Evolutionary conservation across 1,140 invertebrate genomes (phyloP), one percentile per base, ranked within the genome.

Genomic region (Heliconius nattereri): DNA sequence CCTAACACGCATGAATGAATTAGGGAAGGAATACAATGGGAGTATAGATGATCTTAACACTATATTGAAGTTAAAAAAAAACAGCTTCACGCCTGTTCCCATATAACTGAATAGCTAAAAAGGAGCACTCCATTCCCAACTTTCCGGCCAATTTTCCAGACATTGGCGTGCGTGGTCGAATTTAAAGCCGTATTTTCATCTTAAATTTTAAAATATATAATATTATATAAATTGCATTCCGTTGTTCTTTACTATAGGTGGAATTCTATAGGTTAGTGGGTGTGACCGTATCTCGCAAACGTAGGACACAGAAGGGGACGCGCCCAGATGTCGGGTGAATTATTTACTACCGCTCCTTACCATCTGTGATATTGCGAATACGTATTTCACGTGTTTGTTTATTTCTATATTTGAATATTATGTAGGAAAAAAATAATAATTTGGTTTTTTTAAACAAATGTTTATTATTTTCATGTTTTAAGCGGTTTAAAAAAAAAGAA

Each of bases 281-380:
- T 89, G 89, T 90, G 87, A 52, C 49, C 49, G 49, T 52, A 52
- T 52, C 49, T 52, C 49, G 49, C 49, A 52, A 52, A 52, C 49
- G 49, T 52, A 52, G 49, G 49, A 91, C 90, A 91, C 76, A 76
- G 83, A 90, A 91, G 83, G 86, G 90, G 90, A 87, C 86, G 90
- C 84, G 54, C 89, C 89, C 89, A 89, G 88, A 88, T 90, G 89
- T 90, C 89, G 83, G 83, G 29, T 79, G 80, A 89, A 90, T 89
- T 89, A 89, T 89, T 89, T 89, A 90, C 89, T 91, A 84, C 84
- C 86, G 79, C 78, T 81, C 83, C 84, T 88, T 89, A 57, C 54
- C 54, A 57, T 57, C 54, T 57, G 54, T 23, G 54, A 57, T 57
- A 57, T 57, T 57, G 54, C n/a, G 54, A 57, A 57, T 57, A 57